These are phyloP conservation scores for Desmophyllum pertusum DNA, from an alignment of 92 coral and sea anemone genomes.

Conservation along the genomic window DNA sequence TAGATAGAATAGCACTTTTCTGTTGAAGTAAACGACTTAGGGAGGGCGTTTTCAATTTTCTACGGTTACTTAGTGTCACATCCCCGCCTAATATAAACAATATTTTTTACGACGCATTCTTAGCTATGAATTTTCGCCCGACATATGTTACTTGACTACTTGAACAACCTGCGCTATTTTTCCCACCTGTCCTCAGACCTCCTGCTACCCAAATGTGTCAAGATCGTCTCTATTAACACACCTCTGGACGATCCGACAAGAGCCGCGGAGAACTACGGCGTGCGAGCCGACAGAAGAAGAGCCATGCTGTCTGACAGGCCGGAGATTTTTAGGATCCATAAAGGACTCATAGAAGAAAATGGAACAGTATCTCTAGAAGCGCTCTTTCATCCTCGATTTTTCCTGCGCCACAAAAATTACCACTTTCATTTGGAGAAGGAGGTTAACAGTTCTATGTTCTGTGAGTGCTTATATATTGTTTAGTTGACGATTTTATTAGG, in stretches of 20 bases:
- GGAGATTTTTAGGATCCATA: constrained; percentile 66
- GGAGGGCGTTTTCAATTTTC: constrained; percentile 1
- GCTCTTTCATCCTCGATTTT: constrained; percentile 62
- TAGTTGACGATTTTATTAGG: background rate
- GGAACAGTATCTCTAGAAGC: constrained; percentile 88
- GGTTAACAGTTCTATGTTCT: constrained; percentile 57
- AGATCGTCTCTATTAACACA: constrained; percentile 64
- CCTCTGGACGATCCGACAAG: constrained; percentile 57
- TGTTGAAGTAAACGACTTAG: background rate
- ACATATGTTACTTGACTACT: background rate
- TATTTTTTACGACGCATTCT: background rate
- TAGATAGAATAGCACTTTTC: background rate
- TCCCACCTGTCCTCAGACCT: constrained; percentile 32
- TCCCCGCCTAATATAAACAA: background rate
- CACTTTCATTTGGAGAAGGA: constrained; percentile 77
- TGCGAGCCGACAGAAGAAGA: constrained; percentile 61
- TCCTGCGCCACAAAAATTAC: constrained; percentile 84
- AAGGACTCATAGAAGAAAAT: constrained; percentile 66
- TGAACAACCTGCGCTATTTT: background rate
- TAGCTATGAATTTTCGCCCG: background rate
- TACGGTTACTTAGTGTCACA: background rate
- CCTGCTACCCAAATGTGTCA: constrained; percentile 61
- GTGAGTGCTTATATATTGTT: constrained; percentile 54
- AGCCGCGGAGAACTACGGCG: constrained; percentile 61
- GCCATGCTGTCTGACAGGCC: constrained; percentile 66